Evolutionary conservation across 2,797 vertebrate species (phyloP).

Genomic region (Loris lydekkerianus): DNA sequence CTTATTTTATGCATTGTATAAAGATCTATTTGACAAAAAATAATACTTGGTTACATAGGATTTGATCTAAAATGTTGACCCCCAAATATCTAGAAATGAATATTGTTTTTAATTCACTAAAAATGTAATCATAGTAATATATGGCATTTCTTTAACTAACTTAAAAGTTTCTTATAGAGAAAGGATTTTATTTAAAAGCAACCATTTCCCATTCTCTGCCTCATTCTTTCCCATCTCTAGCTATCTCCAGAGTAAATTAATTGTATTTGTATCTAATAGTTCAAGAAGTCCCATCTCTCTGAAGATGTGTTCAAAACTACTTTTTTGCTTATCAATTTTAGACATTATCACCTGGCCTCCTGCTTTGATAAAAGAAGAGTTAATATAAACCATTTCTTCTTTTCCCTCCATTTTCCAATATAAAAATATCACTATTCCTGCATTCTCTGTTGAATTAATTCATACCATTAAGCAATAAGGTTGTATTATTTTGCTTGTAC

Average conservation of each 20-base stretch:
- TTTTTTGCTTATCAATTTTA: slow-evolving; percentile 1
- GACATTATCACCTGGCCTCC: neutral
- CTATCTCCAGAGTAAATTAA: slow-evolving; percentile 31
- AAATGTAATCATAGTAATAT: slow-evolving; percentile 17
- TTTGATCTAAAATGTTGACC: slow-evolving; percentile 23
- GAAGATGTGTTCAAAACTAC: neutral
- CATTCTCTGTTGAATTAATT: neutral
- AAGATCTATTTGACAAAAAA: neutral
- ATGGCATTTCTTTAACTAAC: neutral
- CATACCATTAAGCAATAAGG: neutral
- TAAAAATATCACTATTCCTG: neutral
- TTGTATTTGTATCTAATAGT: slow-evolving; percentile 52
- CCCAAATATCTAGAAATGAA: neutral
- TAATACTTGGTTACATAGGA: neutral
- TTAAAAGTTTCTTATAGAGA: slow-evolving; percentile 12
- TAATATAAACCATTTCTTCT: neutral
- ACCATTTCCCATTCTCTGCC: neutral
- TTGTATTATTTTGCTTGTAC: neutral
- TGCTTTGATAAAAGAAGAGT: neutral
- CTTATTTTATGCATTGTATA: neutral
- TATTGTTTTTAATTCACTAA: neutral
- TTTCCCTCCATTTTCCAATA: neutral
- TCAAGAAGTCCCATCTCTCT: neutral
- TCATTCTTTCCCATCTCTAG: neutral
- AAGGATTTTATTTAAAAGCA: slow-evolving; percentile 3